phyloP scores from a whole-genome alignment of 2,797 vertebrate genomes.

The Rhinophrynus dorsalis region DNA sequence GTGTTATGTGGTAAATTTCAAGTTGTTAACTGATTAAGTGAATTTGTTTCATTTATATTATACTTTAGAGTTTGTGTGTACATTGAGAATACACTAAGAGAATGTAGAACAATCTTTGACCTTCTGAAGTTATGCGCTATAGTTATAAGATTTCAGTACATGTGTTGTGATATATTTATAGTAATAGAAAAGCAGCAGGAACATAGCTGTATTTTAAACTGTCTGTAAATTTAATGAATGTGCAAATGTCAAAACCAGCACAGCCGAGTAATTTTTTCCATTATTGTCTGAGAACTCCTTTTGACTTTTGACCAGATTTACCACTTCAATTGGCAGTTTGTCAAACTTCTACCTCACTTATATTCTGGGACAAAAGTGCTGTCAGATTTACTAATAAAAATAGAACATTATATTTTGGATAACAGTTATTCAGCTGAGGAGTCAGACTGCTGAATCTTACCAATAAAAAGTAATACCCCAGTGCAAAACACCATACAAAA shows the following conservation, averaged over 20 bases:
- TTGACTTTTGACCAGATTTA: conserved; percentile 8
- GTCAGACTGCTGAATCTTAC: neutral
- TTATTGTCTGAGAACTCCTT: neutral
- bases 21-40: too few species aligned
- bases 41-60: too few species aligned
- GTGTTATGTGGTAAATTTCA: too few species aligned
- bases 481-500: too few species aligned
- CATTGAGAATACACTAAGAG: too few species aligned
- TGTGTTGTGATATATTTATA: neutral
- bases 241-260: neutral
- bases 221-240: conserved; percentile 5
- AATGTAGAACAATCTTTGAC: neutral
- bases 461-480: too few species aligned
- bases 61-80: too few species aligned
- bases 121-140: neutral
- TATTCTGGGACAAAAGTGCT: neutral
- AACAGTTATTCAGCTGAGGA: neutral
- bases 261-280: conserved; percentile 7
- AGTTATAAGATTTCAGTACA: neutral
- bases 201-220: neutral
- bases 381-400: neutral
- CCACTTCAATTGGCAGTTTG: neutral
- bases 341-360: neutral
- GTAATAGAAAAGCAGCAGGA: neutral
- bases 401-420: neutral